Conservation (phyloP, 2,797 vertebrate species). For the Rallus crepitans region DNA sequence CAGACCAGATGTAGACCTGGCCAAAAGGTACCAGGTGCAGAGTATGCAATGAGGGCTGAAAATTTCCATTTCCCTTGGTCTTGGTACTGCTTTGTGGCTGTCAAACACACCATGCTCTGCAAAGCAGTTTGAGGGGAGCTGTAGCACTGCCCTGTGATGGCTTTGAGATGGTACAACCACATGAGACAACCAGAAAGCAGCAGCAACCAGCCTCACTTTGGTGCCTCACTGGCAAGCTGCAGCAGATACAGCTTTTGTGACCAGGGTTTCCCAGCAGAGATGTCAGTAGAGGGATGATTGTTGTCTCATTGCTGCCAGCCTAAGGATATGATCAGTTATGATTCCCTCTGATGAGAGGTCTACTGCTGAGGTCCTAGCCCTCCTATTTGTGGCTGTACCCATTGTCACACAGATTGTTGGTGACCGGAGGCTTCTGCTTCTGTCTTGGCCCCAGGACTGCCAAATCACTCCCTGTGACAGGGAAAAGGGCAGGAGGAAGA, state of each 20-base stretch:
- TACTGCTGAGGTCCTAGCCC: background rate
- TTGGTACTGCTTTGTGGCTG: background rate
- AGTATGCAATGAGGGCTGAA: background rate
- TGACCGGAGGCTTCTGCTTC: background rate
- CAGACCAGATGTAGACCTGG: background rate
- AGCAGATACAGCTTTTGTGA: background rate
- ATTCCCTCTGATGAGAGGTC: background rate
- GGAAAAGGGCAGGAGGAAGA: background rate
- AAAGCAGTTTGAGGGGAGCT: background rate
- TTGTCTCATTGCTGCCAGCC: background rate
- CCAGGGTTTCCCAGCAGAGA: background rate
- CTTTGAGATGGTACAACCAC: background rate
- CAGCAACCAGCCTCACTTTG: background rate
- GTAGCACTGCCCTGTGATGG: background rate
- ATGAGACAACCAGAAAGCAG: background rate
- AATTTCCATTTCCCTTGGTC: background rate
- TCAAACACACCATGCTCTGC: background rate
- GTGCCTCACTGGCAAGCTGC: background rate
- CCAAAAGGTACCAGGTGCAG: background rate
- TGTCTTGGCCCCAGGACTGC: background rate
- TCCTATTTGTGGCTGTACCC: too few relatives aligned
- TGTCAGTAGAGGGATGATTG: background rate
- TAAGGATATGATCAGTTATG: background rate
- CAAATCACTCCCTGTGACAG: fast-evolving
- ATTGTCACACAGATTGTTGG: background rate